phyloP scores from a whole-genome alignment of 2,113 vertebrate species.

The Pheucticus melanocephalus region DNA sequence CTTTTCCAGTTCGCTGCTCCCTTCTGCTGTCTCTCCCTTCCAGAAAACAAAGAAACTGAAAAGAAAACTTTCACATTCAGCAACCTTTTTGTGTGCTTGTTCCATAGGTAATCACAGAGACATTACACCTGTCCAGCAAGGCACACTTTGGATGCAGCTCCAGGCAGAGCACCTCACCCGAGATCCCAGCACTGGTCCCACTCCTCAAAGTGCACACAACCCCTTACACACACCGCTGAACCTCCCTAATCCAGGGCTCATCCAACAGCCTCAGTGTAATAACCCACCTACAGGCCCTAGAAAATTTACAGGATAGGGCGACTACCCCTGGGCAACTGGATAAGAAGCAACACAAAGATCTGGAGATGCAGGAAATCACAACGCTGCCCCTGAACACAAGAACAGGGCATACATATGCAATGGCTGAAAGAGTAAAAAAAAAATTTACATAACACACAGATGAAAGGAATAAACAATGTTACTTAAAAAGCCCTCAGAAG shows the following conservation, averaged over 20 bases:
- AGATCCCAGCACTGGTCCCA: neutral
- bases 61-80: neutral
- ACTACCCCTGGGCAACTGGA: neutral
- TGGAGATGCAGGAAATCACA: neutral
- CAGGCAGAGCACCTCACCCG: accelerated
- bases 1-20: neutral
- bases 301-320: neutral
- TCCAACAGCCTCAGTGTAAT: neutral
- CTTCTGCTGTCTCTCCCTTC: neutral
- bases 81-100: neutral
- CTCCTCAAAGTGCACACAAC: accelerated
- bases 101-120: neutral
- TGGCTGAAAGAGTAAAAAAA: neutral
- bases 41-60: neutral
- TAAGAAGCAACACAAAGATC: neutral
- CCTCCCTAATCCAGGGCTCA: neutral
- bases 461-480: neutral
- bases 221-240: accelerated
- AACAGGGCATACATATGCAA: neutral
- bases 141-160: neutral
- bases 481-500: neutral
- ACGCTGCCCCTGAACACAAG: neutral
- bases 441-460: neutral
- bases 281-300: neutral
- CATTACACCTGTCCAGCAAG: neutral